Evolutionary conservation across 2,888 invertebrate species (phyloP), one percentile per base, ranked within the genome.

Genomic region (Clanis bilineata): DNA sequence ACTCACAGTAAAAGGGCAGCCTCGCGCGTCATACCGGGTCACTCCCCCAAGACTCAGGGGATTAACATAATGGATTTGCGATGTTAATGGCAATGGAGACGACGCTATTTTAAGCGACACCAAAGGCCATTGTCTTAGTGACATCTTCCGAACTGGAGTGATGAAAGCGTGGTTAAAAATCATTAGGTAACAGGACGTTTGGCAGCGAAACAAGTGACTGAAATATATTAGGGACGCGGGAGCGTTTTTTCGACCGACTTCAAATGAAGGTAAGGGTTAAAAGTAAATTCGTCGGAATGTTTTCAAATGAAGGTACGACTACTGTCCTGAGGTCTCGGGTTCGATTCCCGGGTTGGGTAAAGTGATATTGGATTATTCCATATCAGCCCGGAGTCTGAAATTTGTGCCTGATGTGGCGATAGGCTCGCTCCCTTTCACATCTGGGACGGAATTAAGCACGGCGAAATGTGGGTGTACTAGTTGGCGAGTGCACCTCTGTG

Each of bases 91-190:
- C 44, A 18, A 56, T 56, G 25, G 51, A 51, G 47, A 39, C 57
- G 32, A 36, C 9, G 32, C 58, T 58, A 58, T 58, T 58, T 58
- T 51, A 57, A 57, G 45, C 47, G 47, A 56, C 23, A 18, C 23
- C 39, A 61, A 68, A 71, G 67, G 71, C 66, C 66, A 66, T 61
- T 70, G 63, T 62, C 66, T 59, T 45, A 55, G 64, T 67, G 68
- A 66, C 68, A 68, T 54, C 61, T 59, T 61, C 64, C 65, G 71
- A 69, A 67, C 61, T 10, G 45, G 58, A 56, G 65, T 67, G 73
- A 70, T 73, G 74, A 77, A 73, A 76, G 72, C 76, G 61, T 64
- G 68, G 65, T 66, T 66, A 68, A 68, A 73, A 71, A 73, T 71
- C 73, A 72, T 79, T 78, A 75, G 73, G 57, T 59, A 64, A 71